phyloP scores from a whole-genome alignment of 2,797 vertebrate species.

The Pseudopleuronectes americanus region DNA sequence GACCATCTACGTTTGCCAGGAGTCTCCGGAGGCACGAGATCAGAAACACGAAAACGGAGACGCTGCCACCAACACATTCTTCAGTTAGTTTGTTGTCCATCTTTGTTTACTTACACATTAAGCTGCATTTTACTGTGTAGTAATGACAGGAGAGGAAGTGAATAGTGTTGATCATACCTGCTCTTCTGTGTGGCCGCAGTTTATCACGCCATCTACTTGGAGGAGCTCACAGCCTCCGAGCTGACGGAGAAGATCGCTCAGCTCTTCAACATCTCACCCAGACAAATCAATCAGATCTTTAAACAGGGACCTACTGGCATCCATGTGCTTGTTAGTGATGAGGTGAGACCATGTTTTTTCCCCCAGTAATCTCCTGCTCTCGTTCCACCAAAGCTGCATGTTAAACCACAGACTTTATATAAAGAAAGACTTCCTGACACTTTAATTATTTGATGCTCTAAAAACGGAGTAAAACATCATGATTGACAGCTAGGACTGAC shows the following conservation, averaged over 20 bases:
- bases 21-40: conserved; percentile 90
- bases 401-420: not conserved
- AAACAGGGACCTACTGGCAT: conserved; percentile 97
- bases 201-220: conserved; percentile 97
- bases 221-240: conserved; percentile 90
- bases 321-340: conserved; percentile 95
- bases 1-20: conserved; percentile 98
- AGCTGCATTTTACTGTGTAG: not conserved
- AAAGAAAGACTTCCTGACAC: too few relatives aligned
- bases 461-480: too few relatives aligned
- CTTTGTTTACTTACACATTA: not conserved
- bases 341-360: conserved; percentile 79
- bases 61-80: conserved; percentile 88
- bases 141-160: not conserved
- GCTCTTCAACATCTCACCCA: conserved; percentile 95
- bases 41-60: conserved; percentile 94
- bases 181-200: conserved; percentile 77
- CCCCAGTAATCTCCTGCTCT: not conserved
- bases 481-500: too few relatives aligned
- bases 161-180: not conserved
- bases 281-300: conserved; percentile 96
- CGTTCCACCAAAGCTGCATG: not conserved
- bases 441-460: too few relatives aligned
- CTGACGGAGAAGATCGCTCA: conserved; percentile 95
- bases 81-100: conserved; percentile 81